phyloP scores from a whole-genome alignment of 2,113 vertebrate species.

The Cyanoramphus novaezelandiae region DNA sequence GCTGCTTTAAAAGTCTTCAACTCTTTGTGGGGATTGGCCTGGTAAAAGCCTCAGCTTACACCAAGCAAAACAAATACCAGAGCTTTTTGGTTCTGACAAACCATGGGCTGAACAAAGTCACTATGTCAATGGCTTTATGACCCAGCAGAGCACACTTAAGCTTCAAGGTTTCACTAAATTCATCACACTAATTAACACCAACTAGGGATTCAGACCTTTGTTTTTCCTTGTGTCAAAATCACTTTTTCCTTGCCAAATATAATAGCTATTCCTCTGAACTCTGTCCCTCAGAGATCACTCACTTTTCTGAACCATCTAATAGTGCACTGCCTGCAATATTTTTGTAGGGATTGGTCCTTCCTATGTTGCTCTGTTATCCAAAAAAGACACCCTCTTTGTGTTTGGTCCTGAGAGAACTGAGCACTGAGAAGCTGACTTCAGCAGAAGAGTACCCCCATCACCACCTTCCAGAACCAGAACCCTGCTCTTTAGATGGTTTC shows the following conservation, averaged over 20 bases:
- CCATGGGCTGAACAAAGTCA: neutral
- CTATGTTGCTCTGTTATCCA: neutral
- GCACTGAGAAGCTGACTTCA: neutral
- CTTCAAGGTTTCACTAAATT: neutral
- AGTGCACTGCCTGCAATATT: neutral
- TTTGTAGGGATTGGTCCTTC: neutral
- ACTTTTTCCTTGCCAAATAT: conserved; percentile 5
- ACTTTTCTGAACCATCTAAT: neutral
- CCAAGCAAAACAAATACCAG: neutral
- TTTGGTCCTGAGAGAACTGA: neutral
- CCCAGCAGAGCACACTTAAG: neutral
- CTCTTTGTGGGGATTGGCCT: neutral
- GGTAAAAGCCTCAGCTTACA: neutral
- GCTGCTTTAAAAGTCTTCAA: neutral
- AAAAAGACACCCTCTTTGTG: neutral
- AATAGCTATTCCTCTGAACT: neutral
- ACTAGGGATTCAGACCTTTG: neutral
- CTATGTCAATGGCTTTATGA: neutral
- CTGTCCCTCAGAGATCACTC: neutral
- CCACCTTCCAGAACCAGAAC: neutral
- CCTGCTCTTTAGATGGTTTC: neutral
- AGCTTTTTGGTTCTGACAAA: neutral
- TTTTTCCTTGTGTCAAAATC: neutral
- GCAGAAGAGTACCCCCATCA: neutral
- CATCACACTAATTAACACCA: neutral